Conservation (phyloP, 2,113 vertebrate genomes). For the Pseudopipra pipra region DNA sequence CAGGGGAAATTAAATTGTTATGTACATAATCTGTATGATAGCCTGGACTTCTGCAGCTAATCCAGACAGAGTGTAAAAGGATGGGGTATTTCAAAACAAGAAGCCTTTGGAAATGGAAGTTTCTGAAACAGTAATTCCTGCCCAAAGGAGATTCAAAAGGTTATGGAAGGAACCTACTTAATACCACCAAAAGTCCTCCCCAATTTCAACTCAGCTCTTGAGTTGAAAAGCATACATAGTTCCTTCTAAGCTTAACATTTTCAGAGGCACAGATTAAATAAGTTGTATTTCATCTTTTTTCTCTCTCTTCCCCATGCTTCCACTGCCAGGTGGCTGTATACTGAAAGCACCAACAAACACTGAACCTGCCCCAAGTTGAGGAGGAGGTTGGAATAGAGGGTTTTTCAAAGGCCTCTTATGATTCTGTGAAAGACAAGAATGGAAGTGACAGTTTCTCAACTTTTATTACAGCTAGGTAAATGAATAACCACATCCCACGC, state of each 20-base stretch:
- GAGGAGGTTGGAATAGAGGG: background rate
- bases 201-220: background rate
- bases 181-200: background rate
- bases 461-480: slow-evolving; percentile 40
- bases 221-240: background rate
- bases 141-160: background rate
- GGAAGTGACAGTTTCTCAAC: slow-evolving; percentile 20
- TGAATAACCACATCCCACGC: slow-evolving; percentile 3
- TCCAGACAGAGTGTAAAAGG: background rate
- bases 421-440: background rate
- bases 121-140: background rate
- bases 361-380: background rate
- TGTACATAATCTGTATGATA: background rate
- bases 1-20: background rate
- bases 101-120: background rate
- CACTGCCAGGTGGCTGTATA: background rate
- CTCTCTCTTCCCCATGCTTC: background rate
- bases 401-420: background rate
- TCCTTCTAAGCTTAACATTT: background rate
- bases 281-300: background rate
- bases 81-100: background rate
- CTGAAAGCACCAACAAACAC: background rate
- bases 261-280: background rate
- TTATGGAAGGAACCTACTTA: background rate
- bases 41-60: background rate